A percentile compares a stretch with the other conserved stretches of the same genome.
phyloP scores from a whole-genome alignment of 2,797 vertebrate species.

The Gymnocypris eckloni region DNA sequence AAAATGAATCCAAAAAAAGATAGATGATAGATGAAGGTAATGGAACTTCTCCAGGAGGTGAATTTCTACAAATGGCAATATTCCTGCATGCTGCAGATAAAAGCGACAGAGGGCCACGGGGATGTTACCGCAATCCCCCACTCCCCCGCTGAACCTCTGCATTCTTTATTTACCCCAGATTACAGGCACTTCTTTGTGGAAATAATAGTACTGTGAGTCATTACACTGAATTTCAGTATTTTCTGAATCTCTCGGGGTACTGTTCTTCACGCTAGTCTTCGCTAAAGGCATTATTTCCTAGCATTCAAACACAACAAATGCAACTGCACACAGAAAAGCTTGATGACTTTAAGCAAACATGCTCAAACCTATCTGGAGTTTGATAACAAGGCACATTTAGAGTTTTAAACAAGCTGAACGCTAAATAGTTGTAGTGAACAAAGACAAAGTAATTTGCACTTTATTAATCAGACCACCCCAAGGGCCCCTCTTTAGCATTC shows the following conservation, averaged over 20 bases:
- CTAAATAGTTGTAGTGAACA: slow-evolving; percentile 10
- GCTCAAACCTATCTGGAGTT: slow-evolving; percentile 15
- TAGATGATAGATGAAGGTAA: slow-evolving; percentile 7
- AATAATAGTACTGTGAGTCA: slow-evolving; percentile 42
- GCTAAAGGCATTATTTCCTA: slow-evolving; percentile 44
- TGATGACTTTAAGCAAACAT: slow-evolving; percentile 22
- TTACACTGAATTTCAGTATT: slow-evolving; percentile 42
- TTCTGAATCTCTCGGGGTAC: slow-evolving; percentile 29
- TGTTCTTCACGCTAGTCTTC: slow-evolving; percentile 34
- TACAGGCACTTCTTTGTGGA: slow-evolving; percentile 38
- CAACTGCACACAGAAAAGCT: neutral
- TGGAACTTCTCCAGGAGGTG: slow-evolving; percentile 28
- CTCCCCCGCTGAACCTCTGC: slow-evolving; percentile 17
- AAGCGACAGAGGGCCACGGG: slow-evolving; percentile 31
- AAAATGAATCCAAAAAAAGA: neutral
- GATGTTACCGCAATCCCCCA: slow-evolving; percentile 13
- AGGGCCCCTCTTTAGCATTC: neutral
- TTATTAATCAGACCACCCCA: slow-evolving; percentile 1
- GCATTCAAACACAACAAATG: slow-evolving; percentile 7
- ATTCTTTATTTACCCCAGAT: slow-evolving; percentile 49
- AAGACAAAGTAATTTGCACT: slow-evolving; percentile 17
- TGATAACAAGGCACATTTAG: slow-evolving; percentile 5
- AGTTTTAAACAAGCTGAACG: slow-evolving; percentile 6
- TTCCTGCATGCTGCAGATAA: slow-evolving; percentile 42
- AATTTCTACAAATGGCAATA: slow-evolving; percentile 28